A percentile compares a stretch with the other conserved stretches of the same genome.
These are phyloP conservation scores for Serranus cabrilla DNA, from an alignment of 2,797 vertebrate genomes.

Conservation along the genomic window DNA sequence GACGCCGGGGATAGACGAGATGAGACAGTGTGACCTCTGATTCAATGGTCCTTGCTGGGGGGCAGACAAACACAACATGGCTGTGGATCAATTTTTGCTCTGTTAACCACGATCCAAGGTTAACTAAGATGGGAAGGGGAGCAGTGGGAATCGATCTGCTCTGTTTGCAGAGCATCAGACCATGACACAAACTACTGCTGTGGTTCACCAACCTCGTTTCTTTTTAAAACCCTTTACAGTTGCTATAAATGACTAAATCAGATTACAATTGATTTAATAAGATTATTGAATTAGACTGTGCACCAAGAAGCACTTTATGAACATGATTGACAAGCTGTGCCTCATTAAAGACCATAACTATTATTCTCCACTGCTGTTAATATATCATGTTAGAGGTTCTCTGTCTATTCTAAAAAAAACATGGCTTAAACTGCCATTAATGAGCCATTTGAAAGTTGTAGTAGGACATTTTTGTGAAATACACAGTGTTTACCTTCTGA, in stretches of 20 bases:
- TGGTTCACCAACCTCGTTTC: conserved; percentile 37
- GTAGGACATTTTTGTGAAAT: neutral
- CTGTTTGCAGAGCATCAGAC: conserved; percentile 54
- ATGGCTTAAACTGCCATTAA: neutral
- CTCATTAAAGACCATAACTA: neutral
- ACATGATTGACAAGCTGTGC: neutral
- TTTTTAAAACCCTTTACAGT: conserved; percentile 34
- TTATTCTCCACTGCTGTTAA: neutral
- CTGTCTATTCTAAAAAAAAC: neutral
- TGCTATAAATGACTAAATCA: neutral
- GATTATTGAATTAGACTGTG: conserved; percentile 13
- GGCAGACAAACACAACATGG: conserved; percentile 68
- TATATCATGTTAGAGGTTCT: neutral
- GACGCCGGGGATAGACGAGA: conserved; percentile 6
- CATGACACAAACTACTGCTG: conserved; percentile 45
- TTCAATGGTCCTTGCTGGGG: conserved; percentile 53
- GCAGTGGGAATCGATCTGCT: conserved; percentile 54
- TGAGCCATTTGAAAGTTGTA: neutral
- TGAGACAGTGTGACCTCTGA: conserved; percentile 44
- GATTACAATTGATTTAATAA: conserved; percentile 24
- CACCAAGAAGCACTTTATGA: conserved; percentile 1
- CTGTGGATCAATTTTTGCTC: conserved; percentile 68
- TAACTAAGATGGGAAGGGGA: conserved; percentile 58
- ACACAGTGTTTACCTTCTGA: too few species aligned
- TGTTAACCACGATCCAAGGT: conserved; percentile 71